Evolutionary conservation across 2,113 vertebrate species (phyloP).

Genomic region (Caracal caracal): DNA sequence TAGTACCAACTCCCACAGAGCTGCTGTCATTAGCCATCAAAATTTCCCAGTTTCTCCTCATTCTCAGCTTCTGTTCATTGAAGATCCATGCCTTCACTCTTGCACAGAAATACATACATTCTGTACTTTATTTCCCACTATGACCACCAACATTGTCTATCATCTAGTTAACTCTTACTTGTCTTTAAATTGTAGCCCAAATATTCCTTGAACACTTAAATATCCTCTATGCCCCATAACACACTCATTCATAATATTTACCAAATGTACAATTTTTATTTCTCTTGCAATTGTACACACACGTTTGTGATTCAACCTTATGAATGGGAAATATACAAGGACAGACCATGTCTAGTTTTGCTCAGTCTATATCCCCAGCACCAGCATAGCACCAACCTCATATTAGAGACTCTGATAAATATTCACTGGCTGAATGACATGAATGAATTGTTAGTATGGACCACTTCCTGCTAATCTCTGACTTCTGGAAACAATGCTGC

Average conservation of each 20-base stretch:
- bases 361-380: constrained; percentile 2
- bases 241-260: background rate
- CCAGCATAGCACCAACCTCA: background rate
- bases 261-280: background rate
- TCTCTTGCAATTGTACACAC: background rate
- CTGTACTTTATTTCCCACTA: background rate
- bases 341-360: background rate
- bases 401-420: background rate
- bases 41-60: background rate
- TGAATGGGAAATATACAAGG: background rate
- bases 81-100: background rate
- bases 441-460: background rate
- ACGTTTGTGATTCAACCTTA: background rate
- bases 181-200: background rate
- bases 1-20: background rate
- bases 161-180: background rate
- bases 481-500: constrained; percentile 6
- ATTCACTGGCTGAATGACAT: background rate
- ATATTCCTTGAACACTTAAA: background rate
- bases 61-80: constrained; percentile 2
- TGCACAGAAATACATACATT: background rate
- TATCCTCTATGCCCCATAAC: background rate
- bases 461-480: background rate
- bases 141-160: background rate
- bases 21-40: background rate